A percentile compares a stretch with the other conserved stretches of the same genome.
Evolutionary conservation across 2,888 invertebrate genomes (phyloP).

Genomic region (Galerucella calmariensis): DNA sequence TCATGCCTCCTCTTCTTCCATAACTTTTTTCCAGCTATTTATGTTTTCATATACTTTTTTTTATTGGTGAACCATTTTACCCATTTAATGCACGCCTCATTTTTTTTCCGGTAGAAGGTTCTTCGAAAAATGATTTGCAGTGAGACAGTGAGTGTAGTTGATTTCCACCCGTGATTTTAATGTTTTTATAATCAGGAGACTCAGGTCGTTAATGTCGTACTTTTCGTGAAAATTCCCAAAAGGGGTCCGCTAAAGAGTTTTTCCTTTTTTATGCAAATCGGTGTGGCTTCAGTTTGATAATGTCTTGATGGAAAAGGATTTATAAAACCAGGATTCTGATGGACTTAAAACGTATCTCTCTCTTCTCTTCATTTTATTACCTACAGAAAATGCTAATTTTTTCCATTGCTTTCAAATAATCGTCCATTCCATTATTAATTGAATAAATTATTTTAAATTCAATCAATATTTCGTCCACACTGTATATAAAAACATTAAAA

Average conservation of each 20-base stretch:
- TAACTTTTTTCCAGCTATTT: too few relatives aligned
- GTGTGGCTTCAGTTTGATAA: slow-evolving; percentile 36
- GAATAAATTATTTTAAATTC: not conserved
- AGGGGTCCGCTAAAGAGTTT: slow-evolving; percentile 62
- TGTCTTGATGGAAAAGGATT: slow-evolving; percentile 39
- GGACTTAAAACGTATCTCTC: slow-evolving; percentile 19
- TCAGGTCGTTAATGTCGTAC: slow-evolving; percentile 56
- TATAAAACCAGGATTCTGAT: slow-evolving; percentile 28
- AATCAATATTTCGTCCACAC: too few relatives aligned
- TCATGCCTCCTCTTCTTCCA: too few relatives aligned
- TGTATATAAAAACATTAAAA: not conserved
- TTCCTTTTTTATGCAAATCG: slow-evolving; percentile 64
- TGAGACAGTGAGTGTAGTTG: not conserved
- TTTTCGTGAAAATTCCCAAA: slow-evolving; percentile 56
- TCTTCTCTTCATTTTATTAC: slow-evolving; percentile 4
- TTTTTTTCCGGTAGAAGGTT: too few relatives aligned
- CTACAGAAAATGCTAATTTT: slow-evolving; percentile 24
- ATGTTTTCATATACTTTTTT: too few relatives aligned
- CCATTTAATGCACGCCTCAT: too few relatives aligned
- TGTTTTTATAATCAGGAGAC: slow-evolving; percentile 65
- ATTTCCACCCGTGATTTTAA: slow-evolving; percentile 58
- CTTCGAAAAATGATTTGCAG: too few relatives aligned
- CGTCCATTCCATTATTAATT: not conserved
- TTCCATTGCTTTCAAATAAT: not conserved
- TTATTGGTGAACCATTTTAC: too few relatives aligned